Evolutionary conservation across 2,113 vertebrate genomes (phyloP).

Genomic region (Podilymbus podiceps): DNA sequence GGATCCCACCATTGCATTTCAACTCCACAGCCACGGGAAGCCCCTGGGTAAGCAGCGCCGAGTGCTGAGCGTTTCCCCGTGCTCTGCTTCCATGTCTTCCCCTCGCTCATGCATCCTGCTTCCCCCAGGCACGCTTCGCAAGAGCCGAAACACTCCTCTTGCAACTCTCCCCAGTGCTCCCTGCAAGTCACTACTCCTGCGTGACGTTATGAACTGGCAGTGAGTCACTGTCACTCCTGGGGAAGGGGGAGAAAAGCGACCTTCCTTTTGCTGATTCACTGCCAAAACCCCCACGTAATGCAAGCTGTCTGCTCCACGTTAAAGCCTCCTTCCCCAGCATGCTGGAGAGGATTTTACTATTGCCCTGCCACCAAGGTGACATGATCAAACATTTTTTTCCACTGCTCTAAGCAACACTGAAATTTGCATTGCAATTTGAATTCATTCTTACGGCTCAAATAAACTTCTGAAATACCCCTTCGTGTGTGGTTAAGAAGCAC

Average conservation of each 20-base stretch:
- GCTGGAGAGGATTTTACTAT: background rate
- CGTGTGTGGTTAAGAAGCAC: background rate
- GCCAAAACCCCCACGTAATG: background rate
- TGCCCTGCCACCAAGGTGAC: slow-evolving; percentile 56
- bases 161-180: background rate
- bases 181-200: background rate
- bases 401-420: background rate
- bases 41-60: rapidly evolving
- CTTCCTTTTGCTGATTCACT: background rate
- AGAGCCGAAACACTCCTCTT: background rate
- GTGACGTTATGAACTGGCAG: background rate
- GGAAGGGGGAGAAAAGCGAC: background rate
- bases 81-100: background rate
- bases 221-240: background rate
- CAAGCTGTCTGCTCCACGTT: background rate
- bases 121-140: background rate
- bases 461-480: slow-evolving; percentile 1
- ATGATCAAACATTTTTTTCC: background rate
- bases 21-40: rapidly evolving
- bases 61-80: background rate
- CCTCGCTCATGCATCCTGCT: background rate
- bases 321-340: background rate
- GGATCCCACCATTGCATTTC: background rate
- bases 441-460: background rate
- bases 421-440: slow-evolving; percentile 47